A percentile compares a stretch with the other conserved stretches of the same genome.
These are phyloP conservation scores for Leptura quadrifasciata DNA, from an alignment of 2,888 invertebrate genomes.

Conservation along the genomic window DNA sequence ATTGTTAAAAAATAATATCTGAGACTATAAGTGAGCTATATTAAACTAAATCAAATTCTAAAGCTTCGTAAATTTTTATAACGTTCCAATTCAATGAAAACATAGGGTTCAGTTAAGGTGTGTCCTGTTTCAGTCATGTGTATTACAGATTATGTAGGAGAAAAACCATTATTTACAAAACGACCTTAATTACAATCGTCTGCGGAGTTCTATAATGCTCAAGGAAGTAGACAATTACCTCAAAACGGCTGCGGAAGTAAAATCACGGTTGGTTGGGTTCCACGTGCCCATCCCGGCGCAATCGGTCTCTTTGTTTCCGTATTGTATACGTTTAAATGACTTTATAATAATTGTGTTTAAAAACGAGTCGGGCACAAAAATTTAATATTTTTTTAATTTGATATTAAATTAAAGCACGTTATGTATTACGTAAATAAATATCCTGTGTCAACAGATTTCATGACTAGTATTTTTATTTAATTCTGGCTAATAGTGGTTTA, in stretches of 20 bases:
- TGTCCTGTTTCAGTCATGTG: background rate
- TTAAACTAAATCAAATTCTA: too few species aligned
- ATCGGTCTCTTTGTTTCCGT: conserved; percentile 31
- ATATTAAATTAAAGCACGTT: background rate
- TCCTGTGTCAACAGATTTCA: too few species aligned
- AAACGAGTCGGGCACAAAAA: background rate
- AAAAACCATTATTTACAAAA: conserved; percentile 16
- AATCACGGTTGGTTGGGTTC: conserved; percentile 38
- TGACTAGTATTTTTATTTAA: too few species aligned
- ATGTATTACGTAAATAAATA: too few species aligned
- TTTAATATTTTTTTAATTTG: background rate
- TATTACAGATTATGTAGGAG: conserved; percentile 1
- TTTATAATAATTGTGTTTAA: conserved; percentile 34
- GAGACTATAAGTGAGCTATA: too few species aligned
- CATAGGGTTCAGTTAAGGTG: background rate
- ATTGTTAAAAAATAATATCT: too few species aligned
- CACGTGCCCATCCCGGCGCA: conserved; percentile 37
- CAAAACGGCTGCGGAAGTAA: conserved; percentile 41
- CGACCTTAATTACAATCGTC: conserved; percentile 26
- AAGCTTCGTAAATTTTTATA: too few species aligned
- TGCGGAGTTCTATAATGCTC: background rate
- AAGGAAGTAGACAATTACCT: conserved; percentile 44
- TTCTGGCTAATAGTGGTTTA: too few species aligned
- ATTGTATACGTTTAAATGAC: conserved; percentile 32
- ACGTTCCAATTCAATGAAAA: background rate